Evolutionary conservation across 2,888 invertebrate species (phyloP).

Genomic region (Pyralis farinalis): DNA sequence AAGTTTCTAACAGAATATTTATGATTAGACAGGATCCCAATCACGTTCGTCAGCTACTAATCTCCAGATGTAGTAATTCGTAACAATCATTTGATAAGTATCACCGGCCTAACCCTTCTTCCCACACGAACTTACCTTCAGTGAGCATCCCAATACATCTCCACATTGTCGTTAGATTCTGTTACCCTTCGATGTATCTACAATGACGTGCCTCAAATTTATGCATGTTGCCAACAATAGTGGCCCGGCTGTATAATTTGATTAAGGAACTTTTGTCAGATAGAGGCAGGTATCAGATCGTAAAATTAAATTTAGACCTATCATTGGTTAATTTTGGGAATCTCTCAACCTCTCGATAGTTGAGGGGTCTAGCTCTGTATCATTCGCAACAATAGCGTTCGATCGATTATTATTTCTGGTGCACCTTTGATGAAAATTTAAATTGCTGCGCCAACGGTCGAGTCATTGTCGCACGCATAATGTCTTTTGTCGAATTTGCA

Average conservation of each 20-base stretch:
- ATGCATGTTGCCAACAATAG: conserved; percentile 73
- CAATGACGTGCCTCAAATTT: conserved; percentile 72
- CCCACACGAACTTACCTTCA: conserved; percentile 68
- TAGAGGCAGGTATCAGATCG: conserved; percentile 74
- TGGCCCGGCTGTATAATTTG: conserved; percentile 78
- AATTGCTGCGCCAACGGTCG: conserved; percentile 77
- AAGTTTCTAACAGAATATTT: background rate
- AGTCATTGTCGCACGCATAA: conserved; percentile 63
- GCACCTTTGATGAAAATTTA: conserved; percentile 75
- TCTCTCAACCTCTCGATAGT: conserved; percentile 61
- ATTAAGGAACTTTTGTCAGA: conserved; percentile 72
- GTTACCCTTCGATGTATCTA: conserved; percentile 63
- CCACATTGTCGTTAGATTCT: conserved; percentile 58
- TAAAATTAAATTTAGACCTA: conserved; percentile 79
- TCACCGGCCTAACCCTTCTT: conserved; percentile 71
- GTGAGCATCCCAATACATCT: conserved; percentile 64
- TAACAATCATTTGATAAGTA: conserved; percentile 80
- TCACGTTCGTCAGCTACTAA: conserved; percentile 27
- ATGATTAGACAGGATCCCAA: conserved; percentile 14
- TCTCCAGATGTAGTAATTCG: conserved; percentile 63
- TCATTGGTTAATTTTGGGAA: conserved; percentile 79
- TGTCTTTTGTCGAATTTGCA: conserved; percentile 65
- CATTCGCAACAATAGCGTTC: conserved; percentile 68
- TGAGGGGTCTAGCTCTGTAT: conserved; percentile 57
- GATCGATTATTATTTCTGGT: conserved; percentile 76